Evolutionary conservation across 2,888 invertebrate genomes (phyloP), one percentile per base, ranked within the genome.

Genomic region (Rhagonycha lutea): DNA sequence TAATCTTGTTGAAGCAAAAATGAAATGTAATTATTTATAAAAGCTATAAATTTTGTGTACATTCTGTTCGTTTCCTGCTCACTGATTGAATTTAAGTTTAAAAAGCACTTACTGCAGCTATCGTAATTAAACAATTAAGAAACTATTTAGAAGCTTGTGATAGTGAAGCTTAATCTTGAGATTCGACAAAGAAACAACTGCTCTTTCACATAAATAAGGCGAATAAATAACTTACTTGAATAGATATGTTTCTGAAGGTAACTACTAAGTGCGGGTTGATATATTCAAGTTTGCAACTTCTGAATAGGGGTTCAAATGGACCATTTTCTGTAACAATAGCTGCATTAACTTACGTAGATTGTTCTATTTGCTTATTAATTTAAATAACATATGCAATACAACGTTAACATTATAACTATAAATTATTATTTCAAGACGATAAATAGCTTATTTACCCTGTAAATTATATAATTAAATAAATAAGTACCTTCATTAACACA

Each of bases 221-320:
- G 65, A 68, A 70, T 70, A 76, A 76, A 76, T 76, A 71, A 89
- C 92, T 92, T 89, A 94, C 94, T 85, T 89, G 88, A 77, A 94
- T 92, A 71, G 94, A 92, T 76, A 92, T 91, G 86, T 94, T 94
- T 84, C 92, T 92, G 87, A 94, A 94, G 75, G 94, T 92, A 80
- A 94, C 90, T 79, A 93, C 89, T 79, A 95, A 88, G 83, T 94
- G 90, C 7, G 93, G 91, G 81, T 93, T 92, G 80, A 93, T 91
- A 83, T 92, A 91, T 79, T 92, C 91, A 79, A 94, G 91, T 79
- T 91, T 89, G 85, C 95, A 95, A 86, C 94, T 93, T 77, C 94
- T 90, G 78, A 95, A 90, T 80, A 95, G 89, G 18, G 95, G 94
- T 85, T 94, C 94, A 87, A 94, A 95, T 84, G 93, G 86, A 62